These are phyloP conservation scores for Lucilia cuprina DNA, from an alignment of 1,140 invertebrate species.

Conservation along the genomic window DNA sequence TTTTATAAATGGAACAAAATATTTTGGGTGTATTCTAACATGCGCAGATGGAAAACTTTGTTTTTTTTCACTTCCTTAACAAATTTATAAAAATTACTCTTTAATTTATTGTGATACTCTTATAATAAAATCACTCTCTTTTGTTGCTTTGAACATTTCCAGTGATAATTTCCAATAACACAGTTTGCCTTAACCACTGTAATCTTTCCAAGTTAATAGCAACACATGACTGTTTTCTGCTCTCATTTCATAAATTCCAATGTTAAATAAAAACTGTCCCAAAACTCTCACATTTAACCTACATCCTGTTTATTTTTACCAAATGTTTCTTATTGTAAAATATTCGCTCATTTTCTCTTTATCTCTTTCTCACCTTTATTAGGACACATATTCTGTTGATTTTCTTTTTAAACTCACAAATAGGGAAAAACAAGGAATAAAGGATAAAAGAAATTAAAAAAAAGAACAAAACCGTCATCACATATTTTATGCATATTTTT, in stretches of 20 bases:
- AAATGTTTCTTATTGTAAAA: not conserved
- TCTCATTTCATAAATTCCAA: conserved; percentile 1
- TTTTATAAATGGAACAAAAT: not conserved
- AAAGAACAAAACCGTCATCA: not conserved
- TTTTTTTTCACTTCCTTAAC: too few species aligned
- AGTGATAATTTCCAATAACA: conserved; percentile 15
- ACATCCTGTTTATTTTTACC: conserved; percentile 5
- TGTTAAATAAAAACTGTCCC: not conserved
- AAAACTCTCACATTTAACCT: not conserved
- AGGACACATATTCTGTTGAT: not conserved
- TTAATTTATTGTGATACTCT: too few species aligned
- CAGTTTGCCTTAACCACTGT: not conserved
- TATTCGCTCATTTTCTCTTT: too few species aligned
- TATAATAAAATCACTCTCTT: not conserved
- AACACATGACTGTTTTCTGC: not conserved
- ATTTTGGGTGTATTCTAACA: conserved; percentile 24
- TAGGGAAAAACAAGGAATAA: not conserved
- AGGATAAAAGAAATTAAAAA: not conserved
- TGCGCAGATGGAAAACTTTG: not conserved
- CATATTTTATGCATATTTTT: conserved; percentile 32
- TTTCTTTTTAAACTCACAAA: not conserved
- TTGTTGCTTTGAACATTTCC: not conserved
- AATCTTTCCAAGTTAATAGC: not conserved
- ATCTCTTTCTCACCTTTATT: not conserved
- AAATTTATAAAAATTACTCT: too few species aligned